Evolutionary conservation across 1,140 invertebrate genomes (phyloP).

Genomic region (Littorina saxatilis): DNA sequence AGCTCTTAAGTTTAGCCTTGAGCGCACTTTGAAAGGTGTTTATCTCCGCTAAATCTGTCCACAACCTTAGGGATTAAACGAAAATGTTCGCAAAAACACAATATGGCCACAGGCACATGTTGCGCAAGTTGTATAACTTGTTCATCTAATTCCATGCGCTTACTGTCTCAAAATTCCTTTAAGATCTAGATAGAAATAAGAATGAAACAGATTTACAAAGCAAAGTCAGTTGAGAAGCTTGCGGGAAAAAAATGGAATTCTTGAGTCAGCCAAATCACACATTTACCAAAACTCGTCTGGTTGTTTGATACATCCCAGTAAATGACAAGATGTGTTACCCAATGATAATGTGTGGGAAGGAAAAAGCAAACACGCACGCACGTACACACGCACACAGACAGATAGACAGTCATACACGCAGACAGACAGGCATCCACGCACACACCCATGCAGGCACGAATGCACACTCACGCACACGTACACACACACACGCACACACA

Average conservation of each 20-base stretch:
- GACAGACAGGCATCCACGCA: background rate
- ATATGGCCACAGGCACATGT: too few species aligned
- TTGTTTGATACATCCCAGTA: too few species aligned
- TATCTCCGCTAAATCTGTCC: too few species aligned
- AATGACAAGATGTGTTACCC: background rate
- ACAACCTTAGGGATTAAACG: too few species aligned
- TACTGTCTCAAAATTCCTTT: background rate
- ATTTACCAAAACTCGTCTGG: too few species aligned
- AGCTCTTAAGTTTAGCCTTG: background rate
- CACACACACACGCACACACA: background rate
- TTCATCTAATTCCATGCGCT: too few species aligned
- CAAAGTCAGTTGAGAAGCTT: background rate
- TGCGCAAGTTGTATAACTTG: too few species aligned
- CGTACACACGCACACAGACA: background rate
- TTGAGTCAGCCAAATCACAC: background rate
- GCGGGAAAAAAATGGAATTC: background rate
- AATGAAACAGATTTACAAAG: background rate
- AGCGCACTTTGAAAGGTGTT: too few species aligned
- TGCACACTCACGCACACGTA: background rate
- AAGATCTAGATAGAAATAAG: background rate
- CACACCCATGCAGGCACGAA: constrained; percentile 6
- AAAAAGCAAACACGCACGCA: background rate
- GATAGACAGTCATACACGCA: background rate
- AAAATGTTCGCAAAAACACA: too few species aligned
- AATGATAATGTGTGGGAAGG: background rate